A percentile compares a stretch with the other conserved stretches of the same genome.
These are phyloP conservation scores for Arrhamphus sclerolepis DNA, from an alignment of 2,797 vertebrate species.

Conservation along the genomic window DNA sequence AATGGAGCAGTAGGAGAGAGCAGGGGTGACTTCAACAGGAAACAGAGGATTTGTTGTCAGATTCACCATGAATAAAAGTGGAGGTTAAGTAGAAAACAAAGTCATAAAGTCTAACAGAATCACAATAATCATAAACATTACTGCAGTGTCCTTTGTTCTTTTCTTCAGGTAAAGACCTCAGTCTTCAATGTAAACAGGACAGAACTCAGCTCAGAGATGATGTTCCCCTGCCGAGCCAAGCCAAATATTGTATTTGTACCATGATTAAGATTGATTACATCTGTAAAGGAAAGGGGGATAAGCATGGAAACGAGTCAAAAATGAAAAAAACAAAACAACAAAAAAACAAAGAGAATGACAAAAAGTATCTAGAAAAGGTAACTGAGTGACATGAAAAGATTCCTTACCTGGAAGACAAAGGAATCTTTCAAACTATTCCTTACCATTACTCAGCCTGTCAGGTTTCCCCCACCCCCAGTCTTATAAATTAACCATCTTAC, in stretches of 20 bases:
- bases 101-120: conserved; percentile 37
- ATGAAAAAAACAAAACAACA: too few species aligned
- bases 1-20: conserved; percentile 39
- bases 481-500: conserved; percentile 81
- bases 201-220: conserved; percentile 26
- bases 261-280: conserved; percentile 68
- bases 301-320: conserved; percentile 31
- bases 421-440: conserved; percentile 70
- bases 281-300: conserved; percentile 37
- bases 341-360: conserved; percentile 43
- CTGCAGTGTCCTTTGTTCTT: conserved; percentile 2
- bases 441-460: conserved; percentile 77
- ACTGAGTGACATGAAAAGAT: conserved; percentile 63
- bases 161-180: conserved; percentile 21
- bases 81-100: conserved; percentile 58
- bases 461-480: conserved; percentile 53
- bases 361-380: conserved; percentile 58
- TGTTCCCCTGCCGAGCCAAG: conserved; percentile 36
- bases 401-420: conserved; percentile 71
- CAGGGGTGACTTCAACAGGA: conserved; percentile 49
- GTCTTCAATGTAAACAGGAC: conserved; percentile 41
- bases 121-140: conserved; percentile 21
- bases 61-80: conserved; percentile 61
- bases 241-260: conserved; percentile 60
- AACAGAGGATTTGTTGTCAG: conserved; percentile 52